Base-by-base conservation (phyloP, 2,113 vertebrate genomes). In the Condylura cristata region DNA sequence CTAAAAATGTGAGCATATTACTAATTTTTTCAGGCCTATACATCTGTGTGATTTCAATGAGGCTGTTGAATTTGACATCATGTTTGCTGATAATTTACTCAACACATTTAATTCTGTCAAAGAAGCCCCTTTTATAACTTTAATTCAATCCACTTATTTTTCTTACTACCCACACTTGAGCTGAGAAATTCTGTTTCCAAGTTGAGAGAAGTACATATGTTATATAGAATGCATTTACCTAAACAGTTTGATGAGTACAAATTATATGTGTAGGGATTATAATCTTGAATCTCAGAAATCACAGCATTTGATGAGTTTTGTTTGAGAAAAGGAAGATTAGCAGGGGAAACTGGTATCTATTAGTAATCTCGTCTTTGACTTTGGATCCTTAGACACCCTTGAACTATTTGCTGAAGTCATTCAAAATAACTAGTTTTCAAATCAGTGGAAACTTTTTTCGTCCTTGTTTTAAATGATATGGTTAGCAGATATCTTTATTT, bases 1-100 rank as follows among this genome's bases (percentile, higher is more conserved):
- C 32, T n/a, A 95, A 91, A 93, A 53, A 86, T 80, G 86, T 30
- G n/a, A 91, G 44, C 88, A 20, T 68, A 75, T 84, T 70, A 20
- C 4, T 91, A 86, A 51, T 68, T 66, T 84, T 90, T 32, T n/a
- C 51, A 56, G 22, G 44, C 22, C 28, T 81, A 22, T 68, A 56
- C n/a, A 68, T 76, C 37, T 80, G 17, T 51, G 9, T 4, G 34
- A 74, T 79, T 94, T 89, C 37, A 68, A 1, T n/a, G 83, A 78
- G 41, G 34, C 61, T 90, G 2, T 68, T 80, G 32, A 95, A 90
- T 81, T 84, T 76, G 32, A 76, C 32, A 75, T 13, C 9, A 39
- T 37, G 17, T 81, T 90, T 76, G 71, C 8, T 30, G 16, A 79
- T 68, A 58, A 83, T 86, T 63, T 79, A n/a, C n/a, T 78, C 22